phyloP scores from a whole-genome alignment of 1,140 invertebrate species.

The Metopolophium dirhodum region DNA sequence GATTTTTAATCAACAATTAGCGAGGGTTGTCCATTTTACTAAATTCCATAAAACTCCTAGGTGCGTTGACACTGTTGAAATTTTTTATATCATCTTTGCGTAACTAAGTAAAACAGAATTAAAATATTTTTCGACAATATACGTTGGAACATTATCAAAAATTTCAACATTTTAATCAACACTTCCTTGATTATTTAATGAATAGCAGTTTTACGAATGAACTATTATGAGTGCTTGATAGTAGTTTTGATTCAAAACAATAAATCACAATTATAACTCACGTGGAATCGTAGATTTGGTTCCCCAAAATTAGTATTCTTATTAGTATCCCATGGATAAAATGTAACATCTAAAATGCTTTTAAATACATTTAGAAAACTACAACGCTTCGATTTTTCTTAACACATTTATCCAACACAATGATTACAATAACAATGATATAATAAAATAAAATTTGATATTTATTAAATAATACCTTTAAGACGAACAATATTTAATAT shows the following conservation, averaged over 20 bases:
- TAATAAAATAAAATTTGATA: no score
- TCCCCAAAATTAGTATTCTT: not conserved
- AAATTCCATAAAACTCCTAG: not conserved
- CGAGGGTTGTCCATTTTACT: not conserved
- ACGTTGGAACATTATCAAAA: not conserved
- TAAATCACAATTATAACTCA: not conserved
- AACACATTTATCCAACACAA: no score
- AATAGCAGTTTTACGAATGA: no score
- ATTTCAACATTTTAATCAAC: slow-evolving; percentile 7
- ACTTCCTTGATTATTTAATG: not conserved
- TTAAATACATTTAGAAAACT: not conserved
- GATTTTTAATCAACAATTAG: not conserved
- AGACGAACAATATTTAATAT: no score
- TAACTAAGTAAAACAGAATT: not conserved
- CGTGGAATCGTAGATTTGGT: not conserved
- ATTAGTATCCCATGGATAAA: not conserved
- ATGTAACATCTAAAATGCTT: not conserved
- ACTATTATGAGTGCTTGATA: no score
- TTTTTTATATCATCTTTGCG: not conserved
- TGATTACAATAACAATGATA: no score
- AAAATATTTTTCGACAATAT: not conserved
- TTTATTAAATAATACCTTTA: no score
- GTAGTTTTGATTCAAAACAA: no score
- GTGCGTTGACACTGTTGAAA: not conserved
- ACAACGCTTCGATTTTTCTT: no score